Percentiles rank a stretch among this genome's conserved stretches.
Conservation (phyloP, 2,888 invertebrate genomes). For the Leptothorax acervorum region DNA sequence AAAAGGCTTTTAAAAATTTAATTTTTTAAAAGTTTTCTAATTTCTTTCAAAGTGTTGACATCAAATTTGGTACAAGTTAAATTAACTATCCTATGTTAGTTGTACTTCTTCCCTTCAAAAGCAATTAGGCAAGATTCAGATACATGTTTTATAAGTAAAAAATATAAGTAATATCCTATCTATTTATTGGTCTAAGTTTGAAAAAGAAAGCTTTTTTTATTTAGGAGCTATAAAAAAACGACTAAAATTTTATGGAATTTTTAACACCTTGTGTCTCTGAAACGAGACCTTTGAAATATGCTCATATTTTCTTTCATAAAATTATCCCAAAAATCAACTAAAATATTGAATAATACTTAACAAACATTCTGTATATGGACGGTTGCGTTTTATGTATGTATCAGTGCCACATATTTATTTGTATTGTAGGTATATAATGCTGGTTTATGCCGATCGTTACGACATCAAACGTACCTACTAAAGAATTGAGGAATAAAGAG, state of each 20-base stretch:
- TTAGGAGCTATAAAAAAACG: neutral
- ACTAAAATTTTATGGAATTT: too few species aligned
- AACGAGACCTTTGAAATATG: neutral
- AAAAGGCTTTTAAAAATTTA: neutral
- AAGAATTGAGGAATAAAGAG: neutral
- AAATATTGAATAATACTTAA: neutral
- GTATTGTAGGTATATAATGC: neutral
- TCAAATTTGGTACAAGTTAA: neutral
- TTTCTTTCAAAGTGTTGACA: neutral
- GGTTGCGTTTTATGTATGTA: neutral
- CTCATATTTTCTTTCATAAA: neutral
- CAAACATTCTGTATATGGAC: neutral
- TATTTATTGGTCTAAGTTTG: neutral
- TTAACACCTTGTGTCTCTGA: neutral
- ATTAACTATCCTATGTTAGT: neutral
- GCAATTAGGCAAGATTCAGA: neutral
- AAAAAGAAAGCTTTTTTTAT: neutral
- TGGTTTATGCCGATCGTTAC: neutral
- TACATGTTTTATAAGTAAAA: neutral
- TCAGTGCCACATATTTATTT: neutral
- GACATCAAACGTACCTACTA: neutral
- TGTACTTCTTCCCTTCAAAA: neutral
- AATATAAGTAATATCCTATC: neutral
- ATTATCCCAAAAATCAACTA: neutral
- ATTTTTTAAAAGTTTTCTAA: neutral